Percentiles rank a stretch among this genome's conserved stretches.
Evolutionary conservation across 1,140 invertebrate genomes (phyloP).

Genomic region (Tigriopus japonicus): DNA sequence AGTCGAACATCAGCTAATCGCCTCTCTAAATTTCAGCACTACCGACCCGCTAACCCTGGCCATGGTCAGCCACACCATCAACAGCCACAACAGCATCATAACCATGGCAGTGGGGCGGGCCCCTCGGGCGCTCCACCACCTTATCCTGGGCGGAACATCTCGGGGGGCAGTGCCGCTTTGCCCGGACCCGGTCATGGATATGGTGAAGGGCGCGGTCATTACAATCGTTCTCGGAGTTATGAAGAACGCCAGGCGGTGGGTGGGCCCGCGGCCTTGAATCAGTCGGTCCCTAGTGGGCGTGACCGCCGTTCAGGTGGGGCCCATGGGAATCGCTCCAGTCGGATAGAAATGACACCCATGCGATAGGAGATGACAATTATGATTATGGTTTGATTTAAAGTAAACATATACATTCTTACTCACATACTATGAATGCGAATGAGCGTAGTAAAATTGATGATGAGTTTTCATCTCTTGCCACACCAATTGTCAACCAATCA

Average conservation of each 20-base stretch:
- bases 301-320: not conserved
- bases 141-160: conserved; percentile 19
- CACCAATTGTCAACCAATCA: too few species aligned
- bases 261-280: not conserved
- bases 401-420: too few species aligned
- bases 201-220: conserved; percentile 43
- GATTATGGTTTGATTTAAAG: too few species aligned
- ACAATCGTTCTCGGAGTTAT: conserved; percentile 32
- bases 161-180: conserved; percentile 16
- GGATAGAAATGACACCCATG: conserved; percentile 13
- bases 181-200: conserved; percentile 43
- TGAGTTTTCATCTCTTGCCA: too few species aligned
- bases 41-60: conserved; percentile 2
- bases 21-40: conserved; percentile 1
- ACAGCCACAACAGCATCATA: conserved; percentile 13
- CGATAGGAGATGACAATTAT: not conserved
- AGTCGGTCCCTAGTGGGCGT: too few species aligned
- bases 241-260: not conserved
- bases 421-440: too few species aligned
- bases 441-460: too few species aligned
- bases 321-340: not conserved
- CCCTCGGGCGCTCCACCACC: conserved; percentile 20
- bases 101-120: conserved; percentile 18
- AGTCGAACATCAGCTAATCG: too few species aligned
- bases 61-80: not conserved